Conservation (phyloP, 2,888 invertebrate species). For the Mesochorus sp. region DNA sequence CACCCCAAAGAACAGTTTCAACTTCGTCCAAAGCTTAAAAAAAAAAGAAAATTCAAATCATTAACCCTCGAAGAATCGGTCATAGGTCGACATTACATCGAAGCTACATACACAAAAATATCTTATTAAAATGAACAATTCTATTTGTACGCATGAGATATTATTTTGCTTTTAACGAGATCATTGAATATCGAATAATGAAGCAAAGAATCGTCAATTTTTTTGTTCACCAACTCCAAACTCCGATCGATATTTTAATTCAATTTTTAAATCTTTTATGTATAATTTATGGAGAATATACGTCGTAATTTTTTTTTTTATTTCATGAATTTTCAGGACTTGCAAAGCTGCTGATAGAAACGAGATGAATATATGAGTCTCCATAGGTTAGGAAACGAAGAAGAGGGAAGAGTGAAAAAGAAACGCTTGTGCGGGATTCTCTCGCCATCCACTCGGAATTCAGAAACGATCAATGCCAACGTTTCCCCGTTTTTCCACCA, state of each 20-base stretch:
- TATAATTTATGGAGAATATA: background rate
- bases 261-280: no score
- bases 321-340: constrained; percentile 41
- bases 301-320: background rate
- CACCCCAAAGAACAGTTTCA: constrained; percentile 53
- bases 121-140: background rate
- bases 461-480: constrained; percentile 79
- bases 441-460: constrained; percentile 77
- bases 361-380: constrained; percentile 30
- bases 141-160: no score
- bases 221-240: no score
- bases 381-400: constrained; percentile 18
- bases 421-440: constrained; percentile 69
- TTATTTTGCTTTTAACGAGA: background rate
- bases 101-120: background rate
- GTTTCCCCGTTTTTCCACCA: constrained; percentile 57
- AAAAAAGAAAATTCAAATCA: constrained; percentile 41
- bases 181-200: background rate
- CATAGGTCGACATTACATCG: background rate
- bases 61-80: constrained; percentile 24
- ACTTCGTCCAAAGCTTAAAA: constrained; percentile 55
- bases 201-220: no score
- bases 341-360: constrained; percentile 47
- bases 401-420: constrained; percentile 63
- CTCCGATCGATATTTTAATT: no score